Evolutionary conservation across 2,113 vertebrate species (phyloP), one percentile per base, ranked within the genome.

Genomic region (Melanostigma gelatinosum): DNA sequence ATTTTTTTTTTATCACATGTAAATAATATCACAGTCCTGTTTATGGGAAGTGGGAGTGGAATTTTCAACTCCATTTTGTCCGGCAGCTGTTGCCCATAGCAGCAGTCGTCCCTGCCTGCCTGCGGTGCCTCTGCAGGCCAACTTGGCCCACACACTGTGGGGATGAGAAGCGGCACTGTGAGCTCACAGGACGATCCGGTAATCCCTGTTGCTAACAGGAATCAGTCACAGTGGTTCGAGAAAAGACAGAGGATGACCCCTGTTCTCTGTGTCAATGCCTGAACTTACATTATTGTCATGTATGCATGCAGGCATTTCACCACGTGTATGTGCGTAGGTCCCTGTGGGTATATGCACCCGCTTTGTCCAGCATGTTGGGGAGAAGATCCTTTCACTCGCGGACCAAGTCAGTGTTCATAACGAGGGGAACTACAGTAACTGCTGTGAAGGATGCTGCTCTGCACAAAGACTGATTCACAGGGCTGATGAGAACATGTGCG

Each of bases 381-480:
- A 66, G 61, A 88, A 73, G 55, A 68, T 82, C 78, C 57, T 88
- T 83, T 82, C 52, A 75, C 68, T 83, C 72, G 65, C 42, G n/a
- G 64, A 68, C 46, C 1, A 63, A 74, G 82, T 80, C 75, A 82
- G 61, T 50, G 80, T 87, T 85, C 80, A 86, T 72, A 89, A 83
- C 80, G 67, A 82, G 78, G 77, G 88, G 79, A 90, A 88, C 88
- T 88, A 84, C 87, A 84, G 89, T 89, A 89, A 93, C 88, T 77
- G 83, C 85, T 82, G 72, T 88, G 75, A 87, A 84, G 87, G 90
- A 93, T 92, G 89, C 91, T 81, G 90, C 88, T 88, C 67, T 68
- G 78, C 86, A 93, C 92, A 93, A 92, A 92, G 92, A 85, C 80
- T 83, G 79, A 91, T 91, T 93, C 92, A 93, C 86, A 63, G 81